phyloP scores from a whole-genome alignment of 2,113 vertebrate genomes.

The Emydocephalus ijimae region DNA sequence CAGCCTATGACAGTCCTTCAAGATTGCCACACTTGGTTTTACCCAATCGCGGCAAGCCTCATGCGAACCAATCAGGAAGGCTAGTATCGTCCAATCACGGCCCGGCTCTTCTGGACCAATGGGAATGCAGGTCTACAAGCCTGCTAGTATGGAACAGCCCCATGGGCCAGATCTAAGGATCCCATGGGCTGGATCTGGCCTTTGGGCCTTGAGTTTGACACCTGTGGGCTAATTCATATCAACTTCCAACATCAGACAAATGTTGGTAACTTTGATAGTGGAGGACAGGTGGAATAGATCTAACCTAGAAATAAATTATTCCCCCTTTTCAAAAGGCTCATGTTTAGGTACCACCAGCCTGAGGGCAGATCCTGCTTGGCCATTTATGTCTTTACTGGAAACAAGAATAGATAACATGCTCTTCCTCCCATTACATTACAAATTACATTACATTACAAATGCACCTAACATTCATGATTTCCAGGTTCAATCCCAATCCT shows the following conservation, averaged over 20 bases:
- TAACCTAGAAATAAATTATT: neutral
- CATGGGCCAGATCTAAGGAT: too few species aligned
- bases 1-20: too few species aligned
- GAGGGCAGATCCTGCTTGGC: neutral
- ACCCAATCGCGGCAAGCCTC: too few species aligned
- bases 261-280: neutral
- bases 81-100: too few species aligned
- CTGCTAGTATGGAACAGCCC: too few species aligned
- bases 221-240: neutral
- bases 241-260: neutral
- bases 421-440: neutral
- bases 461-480: neutral
- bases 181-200: too few species aligned
- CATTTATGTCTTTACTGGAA: neutral
- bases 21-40: too few species aligned
- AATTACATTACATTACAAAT: neutral
- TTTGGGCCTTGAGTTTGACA: too few species aligned
- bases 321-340: neutral
- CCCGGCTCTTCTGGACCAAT: too few species aligned
- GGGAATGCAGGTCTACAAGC: too few species aligned
- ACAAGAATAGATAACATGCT: neutral
- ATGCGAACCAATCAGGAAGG: too few species aligned
- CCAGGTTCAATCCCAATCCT: neutral
- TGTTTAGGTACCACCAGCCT: neutral
- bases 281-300: neutral